These are phyloP conservation scores for Cepphus grylle DNA, from an alignment of 2,113 vertebrate species.

Conservation along the genomic window DNA sequence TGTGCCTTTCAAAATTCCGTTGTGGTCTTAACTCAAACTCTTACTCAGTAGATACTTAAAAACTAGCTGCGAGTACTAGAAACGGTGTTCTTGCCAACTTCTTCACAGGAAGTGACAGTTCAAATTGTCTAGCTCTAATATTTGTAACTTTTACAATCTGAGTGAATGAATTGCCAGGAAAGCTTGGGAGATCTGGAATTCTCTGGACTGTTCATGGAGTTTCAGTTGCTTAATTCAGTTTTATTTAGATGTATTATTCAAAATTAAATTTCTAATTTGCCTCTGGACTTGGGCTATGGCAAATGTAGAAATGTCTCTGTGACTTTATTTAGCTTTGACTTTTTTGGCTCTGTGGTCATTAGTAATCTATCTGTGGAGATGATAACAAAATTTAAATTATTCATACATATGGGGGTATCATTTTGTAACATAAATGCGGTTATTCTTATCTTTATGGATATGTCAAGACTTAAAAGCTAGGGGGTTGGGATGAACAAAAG, in stretches of 20 bases:
- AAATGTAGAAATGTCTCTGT: neutral
- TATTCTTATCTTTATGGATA: neutral
- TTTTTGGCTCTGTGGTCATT: neutral
- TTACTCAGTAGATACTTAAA: neutral
- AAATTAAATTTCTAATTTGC: neutral
- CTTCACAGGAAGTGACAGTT: neutral
- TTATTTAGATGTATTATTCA: neutral
- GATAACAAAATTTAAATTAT: neutral
- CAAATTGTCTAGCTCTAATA: neutral
- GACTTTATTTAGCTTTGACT: neutral
- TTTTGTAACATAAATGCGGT: neutral
- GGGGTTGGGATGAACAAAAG: neutral
- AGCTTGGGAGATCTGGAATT: neutral
- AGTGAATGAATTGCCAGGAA: neutral
- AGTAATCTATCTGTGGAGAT: neutral
- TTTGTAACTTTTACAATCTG: neutral
- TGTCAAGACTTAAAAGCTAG: neutral
- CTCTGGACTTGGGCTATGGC: neutral
- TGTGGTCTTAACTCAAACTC: neutral
- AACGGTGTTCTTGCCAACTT: neutral
- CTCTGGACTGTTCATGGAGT: neutral
- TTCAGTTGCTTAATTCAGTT: neutral
- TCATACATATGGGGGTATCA: neutral
- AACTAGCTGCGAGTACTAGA: neutral
- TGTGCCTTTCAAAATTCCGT: neutral